A percentile compares a stretch with the other conserved stretches of the same genome.
These are phyloP conservation scores for Megaptera novaeangliae DNA, from an alignment of 2,113 vertebrate genomes.

Conservation along the genomic window DNA sequence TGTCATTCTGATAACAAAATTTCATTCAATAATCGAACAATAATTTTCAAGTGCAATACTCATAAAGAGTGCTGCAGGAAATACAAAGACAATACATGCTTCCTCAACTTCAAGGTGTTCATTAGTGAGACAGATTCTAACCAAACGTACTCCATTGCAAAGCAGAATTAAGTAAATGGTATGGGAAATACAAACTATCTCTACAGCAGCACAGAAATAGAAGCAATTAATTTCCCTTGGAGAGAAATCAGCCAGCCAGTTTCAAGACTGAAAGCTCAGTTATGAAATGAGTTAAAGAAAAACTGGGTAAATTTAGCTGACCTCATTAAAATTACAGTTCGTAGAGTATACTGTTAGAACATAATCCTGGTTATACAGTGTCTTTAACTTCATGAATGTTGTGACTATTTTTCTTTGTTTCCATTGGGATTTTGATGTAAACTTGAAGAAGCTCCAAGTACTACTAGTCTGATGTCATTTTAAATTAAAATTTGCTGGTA, in stretches of 20 bases:
- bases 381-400: not conserved
- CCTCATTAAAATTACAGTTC: not conserved
- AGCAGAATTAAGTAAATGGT: not conserved
- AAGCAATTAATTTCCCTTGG: not conserved
- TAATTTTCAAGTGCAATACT: slow-evolving; percentile 3
- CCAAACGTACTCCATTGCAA: not conserved
- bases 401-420: not conserved
- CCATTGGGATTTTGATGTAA: not conserved
- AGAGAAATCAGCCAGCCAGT: not conserved
- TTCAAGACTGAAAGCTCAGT: not conserved
- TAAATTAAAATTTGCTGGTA: not conserved
- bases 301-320: not conserved
- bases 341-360: not conserved
- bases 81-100: not conserved
- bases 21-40: not conserved
- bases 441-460: not conserved
- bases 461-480: not conserved
- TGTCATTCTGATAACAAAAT: not conserved
- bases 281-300: not conserved
- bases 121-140: not conserved
- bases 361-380: not conserved
- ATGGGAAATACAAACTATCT: not conserved
- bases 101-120: not conserved
- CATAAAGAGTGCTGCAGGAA: not conserved
- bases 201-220: not conserved